Evolutionary conservation across 2,113 vertebrate genomes (phyloP).

Genomic region (Emydura subglobosa): DNA sequence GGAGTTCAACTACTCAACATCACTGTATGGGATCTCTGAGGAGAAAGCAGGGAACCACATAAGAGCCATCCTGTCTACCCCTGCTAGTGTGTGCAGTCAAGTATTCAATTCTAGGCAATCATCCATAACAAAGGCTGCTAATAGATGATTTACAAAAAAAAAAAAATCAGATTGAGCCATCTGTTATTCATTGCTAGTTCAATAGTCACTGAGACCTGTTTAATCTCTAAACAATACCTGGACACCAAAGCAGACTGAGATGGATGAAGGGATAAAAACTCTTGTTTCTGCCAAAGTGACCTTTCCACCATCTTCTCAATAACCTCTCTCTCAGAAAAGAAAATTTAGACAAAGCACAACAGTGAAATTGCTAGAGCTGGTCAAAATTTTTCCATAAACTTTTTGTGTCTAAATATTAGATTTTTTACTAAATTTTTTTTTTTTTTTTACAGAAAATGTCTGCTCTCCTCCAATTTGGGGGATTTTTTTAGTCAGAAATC

Average conservation of each 20-base stretch:
- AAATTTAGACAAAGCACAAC: background rate
- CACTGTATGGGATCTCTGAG: background rate
- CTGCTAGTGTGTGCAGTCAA: background rate
- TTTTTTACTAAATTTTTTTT: background rate
- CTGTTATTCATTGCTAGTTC: background rate
- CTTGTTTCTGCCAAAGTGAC: background rate
- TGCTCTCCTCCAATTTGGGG: background rate
- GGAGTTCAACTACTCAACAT: background rate
- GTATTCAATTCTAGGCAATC: background rate
- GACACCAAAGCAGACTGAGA: background rate
- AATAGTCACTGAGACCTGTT: background rate
- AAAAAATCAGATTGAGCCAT: background rate
- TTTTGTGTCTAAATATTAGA: background rate
- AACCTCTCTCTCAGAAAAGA: background rate
- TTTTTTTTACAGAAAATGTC: background rate
- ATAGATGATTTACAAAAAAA: background rate
- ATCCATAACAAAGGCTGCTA: background rate
- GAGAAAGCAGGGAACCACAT: background rate
- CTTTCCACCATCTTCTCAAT: background rate
- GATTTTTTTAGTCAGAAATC: background rate
- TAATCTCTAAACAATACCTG: accelerated
- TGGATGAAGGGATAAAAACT: background rate
- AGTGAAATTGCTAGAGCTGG: background rate
- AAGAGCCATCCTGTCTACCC: background rate
- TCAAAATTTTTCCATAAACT: background rate